These are phyloP conservation scores for Pinctada fucata DNA, from an alignment of 2,888 invertebrate genomes.

Conservation along the genomic window DNA sequence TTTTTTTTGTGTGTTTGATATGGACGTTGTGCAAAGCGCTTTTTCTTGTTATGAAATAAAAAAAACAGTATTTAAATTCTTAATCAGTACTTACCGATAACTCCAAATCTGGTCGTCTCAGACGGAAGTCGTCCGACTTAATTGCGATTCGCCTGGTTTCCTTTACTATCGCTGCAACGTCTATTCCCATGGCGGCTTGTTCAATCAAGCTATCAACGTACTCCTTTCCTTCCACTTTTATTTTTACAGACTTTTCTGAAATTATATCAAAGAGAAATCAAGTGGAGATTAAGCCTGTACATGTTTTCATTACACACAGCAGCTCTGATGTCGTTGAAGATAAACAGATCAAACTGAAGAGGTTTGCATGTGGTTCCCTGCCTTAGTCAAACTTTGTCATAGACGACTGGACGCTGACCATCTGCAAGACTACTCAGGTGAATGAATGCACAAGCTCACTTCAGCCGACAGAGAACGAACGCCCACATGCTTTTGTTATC, in stretches of 20 bases:
- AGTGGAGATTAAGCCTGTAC: neutral
- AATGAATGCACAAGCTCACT: too few species aligned
- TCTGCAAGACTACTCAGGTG: too few species aligned
- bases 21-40: too few species aligned
- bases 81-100: conserved; percentile 19
- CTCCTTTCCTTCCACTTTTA: conserved; percentile 2
- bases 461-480: too few species aligned
- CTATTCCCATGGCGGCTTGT: conserved; percentile 24
- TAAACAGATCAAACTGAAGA: too few species aligned
- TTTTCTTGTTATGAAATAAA: too few species aligned
- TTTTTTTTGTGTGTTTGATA: too few species aligned
- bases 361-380: too few species aligned
- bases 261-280: neutral
- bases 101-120: conserved; percentile 31
- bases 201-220: conserved; percentile 30
- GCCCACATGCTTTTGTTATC: too few species aligned
- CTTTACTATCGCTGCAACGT: neutral
- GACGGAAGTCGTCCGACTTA: conserved; percentile 21
- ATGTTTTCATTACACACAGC: neutral
- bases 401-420: too few species aligned
- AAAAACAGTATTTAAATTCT: neutral
- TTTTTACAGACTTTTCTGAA: neutral
- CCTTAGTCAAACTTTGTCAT: too few species aligned
- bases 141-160: conserved; percentile 11
- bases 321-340: too few species aligned